Evolutionary conservation across 2,888 invertebrate species (phyloP).

Genomic region (Ernsta delagoae): DNA sequence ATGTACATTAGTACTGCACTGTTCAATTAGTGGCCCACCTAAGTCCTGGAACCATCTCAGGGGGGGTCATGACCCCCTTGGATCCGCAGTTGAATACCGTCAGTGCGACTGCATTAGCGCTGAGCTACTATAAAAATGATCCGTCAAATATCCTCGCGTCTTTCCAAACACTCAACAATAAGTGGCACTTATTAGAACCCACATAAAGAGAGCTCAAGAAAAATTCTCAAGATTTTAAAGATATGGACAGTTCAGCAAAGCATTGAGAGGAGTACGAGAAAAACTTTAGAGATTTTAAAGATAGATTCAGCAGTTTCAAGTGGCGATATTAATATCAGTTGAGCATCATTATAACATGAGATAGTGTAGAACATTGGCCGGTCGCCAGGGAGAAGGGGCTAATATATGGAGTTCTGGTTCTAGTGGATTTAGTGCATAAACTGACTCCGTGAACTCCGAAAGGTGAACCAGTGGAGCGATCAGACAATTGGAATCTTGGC

Average conservation of each 20-base stretch:
- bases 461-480: constrained; percentile 24
- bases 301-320: constrained; percentile 37
- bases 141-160: constrained; percentile 13
- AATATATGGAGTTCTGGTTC: constrained; percentile 41
- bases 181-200: constrained; percentile 33
- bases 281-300: constrained; percentile 27
- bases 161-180: constrained; percentile 29
- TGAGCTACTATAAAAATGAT: constrained; percentile 3
- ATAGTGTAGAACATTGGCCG: constrained; percentile 41
- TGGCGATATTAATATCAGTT: constrained; percentile 42
- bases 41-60: no score
- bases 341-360: constrained; percentile 35
- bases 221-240: constrained; percentile 21
- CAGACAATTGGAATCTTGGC: constrained; percentile 25
- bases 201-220: constrained; percentile 14
- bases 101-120: neutral
- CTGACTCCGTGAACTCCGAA: constrained; percentile 32
- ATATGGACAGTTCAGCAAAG: constrained; percentile 29
- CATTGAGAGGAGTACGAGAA: constrained; percentile 16
- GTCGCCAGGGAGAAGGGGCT: constrained; percentile 44
- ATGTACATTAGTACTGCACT: no score
- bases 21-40: no score
- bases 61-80: no score
- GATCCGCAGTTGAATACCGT: no score
- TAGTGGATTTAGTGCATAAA: constrained; percentile 35